Conservation (phyloP, 2,113 vertebrate species). For the Mobula birostris region DNA sequence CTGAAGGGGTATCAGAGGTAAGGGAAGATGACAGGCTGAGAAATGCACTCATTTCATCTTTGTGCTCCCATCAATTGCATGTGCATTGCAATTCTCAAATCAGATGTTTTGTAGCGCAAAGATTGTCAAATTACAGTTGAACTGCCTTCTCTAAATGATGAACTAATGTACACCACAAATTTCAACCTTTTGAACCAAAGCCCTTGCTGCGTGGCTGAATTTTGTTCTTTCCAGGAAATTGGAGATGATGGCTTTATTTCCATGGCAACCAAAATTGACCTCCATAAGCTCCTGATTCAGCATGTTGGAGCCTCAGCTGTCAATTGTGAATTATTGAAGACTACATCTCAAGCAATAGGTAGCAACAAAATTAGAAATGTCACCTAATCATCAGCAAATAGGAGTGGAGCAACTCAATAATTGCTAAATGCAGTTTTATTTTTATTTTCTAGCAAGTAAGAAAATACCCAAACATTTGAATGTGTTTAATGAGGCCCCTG, state of each 20-base stretch:
- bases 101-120: not conserved
- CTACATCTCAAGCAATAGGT: not conserved
- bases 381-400: not conserved
- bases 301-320: not conserved
- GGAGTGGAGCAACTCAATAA: not conserved
- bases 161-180: not conserved
- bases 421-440: not conserved
- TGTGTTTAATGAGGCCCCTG: not conserved
- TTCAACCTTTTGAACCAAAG: not conserved
- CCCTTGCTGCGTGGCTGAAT: not conserved
- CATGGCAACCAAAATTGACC: not conserved
- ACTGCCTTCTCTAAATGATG: not conserved
- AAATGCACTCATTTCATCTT: not conserved
- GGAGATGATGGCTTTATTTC: not conserved
- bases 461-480: not conserved
- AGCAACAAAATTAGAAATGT: not conserved
- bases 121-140: not conserved
- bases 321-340: constrained; percentile 5
- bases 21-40: not conserved
- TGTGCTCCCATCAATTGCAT: not conserved
- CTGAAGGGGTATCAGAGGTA: not conserved
- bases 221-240: not conserved
- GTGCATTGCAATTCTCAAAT: not conserved
- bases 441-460: not conserved
- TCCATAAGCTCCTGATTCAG: not conserved